Percentiles rank a stretch among this genome's conserved stretches.
These are phyloP conservation scores for Enteromius treurensis DNA, from an alignment of 2,797 vertebrate species.

Conservation along the genomic window DNA sequence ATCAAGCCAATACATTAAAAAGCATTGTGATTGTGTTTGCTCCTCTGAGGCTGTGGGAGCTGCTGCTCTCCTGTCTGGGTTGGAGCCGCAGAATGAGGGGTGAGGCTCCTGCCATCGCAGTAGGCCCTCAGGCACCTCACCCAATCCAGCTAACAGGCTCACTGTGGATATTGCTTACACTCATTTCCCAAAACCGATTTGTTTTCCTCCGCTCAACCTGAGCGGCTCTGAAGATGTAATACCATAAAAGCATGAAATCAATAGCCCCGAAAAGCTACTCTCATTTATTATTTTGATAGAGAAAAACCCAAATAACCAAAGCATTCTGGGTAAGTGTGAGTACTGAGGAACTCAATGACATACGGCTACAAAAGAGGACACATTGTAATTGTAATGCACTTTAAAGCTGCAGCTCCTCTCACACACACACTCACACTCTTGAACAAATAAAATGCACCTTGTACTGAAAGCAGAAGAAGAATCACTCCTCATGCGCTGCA, in stretches of 20 bases:
- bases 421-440: background rate
- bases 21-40: background rate
- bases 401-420: background rate
- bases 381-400: background rate
- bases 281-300: slow-evolving; percentile 80
- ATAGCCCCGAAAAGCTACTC: slow-evolving; percentile 75
- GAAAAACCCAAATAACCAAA: slow-evolving; percentile 65
- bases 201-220: slow-evolving; percentile 75
- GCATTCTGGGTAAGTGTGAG: slow-evolving; percentile 47
- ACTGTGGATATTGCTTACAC: slow-evolving; percentile 74
- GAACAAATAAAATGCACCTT: background rate
- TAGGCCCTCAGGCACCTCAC: slow-evolving; percentile 62
- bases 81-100: slow-evolving; percentile 14
- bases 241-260: slow-evolving; percentile 86
- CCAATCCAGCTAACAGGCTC: slow-evolving; percentile 69
- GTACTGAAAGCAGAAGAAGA: background rate
- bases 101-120: slow-evolving; percentile 34
- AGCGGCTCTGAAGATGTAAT: slow-evolving; percentile 81
- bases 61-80: slow-evolving; percentile 20
- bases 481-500: background rate
- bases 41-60: background rate
- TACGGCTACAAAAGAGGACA: background rate
- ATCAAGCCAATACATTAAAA: background rate
- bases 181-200: slow-evolving; percentile 77
- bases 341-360: background rate